Evolutionary conservation across 2,797 vertebrate species (phyloP).

Genomic region (Scarus forsteni): DNA sequence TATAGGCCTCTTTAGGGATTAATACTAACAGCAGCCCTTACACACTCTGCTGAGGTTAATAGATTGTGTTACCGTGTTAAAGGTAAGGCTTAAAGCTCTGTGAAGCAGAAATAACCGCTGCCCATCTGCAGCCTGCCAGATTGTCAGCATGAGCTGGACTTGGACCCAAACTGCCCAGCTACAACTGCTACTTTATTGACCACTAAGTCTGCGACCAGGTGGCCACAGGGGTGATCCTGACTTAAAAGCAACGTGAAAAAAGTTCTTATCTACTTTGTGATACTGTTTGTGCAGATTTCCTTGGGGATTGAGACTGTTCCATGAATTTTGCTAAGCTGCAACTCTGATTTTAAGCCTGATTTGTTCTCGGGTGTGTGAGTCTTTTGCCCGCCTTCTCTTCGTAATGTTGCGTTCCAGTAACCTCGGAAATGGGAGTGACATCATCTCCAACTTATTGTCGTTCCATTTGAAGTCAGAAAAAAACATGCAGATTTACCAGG

Average conservation of each 20-base stretch:
- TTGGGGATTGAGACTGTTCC: not conserved
- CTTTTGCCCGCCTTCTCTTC: no score
- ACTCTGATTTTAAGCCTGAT: no score
- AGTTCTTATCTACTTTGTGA: no score
- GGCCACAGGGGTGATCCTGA: not conserved
- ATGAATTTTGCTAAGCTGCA: not conserved
- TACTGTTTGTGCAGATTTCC: not conserved
- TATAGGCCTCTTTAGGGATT: slow-evolving; percentile 46
- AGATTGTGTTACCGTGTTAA: slow-evolving; percentile 57
- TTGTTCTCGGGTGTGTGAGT: no score
- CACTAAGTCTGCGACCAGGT: not conserved
- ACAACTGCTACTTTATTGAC: not conserved
- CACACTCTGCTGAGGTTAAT: slow-evolving; percentile 44
- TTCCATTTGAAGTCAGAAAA: no score
- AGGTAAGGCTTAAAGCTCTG: slow-evolving; percentile 27
- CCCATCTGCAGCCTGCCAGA: slow-evolving; percentile 27
- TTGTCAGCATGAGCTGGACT: not conserved
- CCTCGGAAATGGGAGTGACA: no score
- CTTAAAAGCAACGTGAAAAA: not conserved
- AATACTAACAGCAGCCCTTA: slow-evolving; percentile 44
- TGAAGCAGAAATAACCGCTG: slow-evolving; percentile 43
- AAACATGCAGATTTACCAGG: no score
- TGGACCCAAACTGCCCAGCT: not conserved
- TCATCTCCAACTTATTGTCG: no score
- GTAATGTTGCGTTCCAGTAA: no score